Percentiles rank a stretch among this genome's conserved stretches.
Evolutionary conservation across 1,140 invertebrate genomes (phyloP).

Genomic region (Drosophila melanogaster): DNA sequence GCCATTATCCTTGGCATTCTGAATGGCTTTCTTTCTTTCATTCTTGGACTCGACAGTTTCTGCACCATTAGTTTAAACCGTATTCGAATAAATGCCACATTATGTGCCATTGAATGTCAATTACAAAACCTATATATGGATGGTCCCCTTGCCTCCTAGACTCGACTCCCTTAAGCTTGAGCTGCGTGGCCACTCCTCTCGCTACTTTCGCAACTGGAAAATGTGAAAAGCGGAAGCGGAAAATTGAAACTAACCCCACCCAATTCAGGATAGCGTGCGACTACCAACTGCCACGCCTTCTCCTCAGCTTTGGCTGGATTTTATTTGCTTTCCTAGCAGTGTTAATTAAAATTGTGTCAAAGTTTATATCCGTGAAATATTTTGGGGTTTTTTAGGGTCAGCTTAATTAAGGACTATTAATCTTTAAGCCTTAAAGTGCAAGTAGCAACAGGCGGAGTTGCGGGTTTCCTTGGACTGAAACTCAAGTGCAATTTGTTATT

Average conservation of each 20-base stretch:
- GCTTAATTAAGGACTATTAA: slow-evolving; percentile 46
- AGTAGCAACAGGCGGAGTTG: slow-evolving; percentile 35
- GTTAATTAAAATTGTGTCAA: slow-evolving; percentile 83
- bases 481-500: slow-evolving; percentile 59
- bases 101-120: slow-evolving; percentile 72
- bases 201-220: slow-evolving; percentile 23
- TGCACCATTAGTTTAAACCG: slow-evolving; percentile 48
- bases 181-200: slow-evolving; percentile 42
- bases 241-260: slow-evolving; percentile 81
- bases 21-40: not conserved
- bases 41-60: slow-evolving; percentile 26
- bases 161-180: slow-evolving; percentile 13
- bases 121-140: slow-evolving; percentile 41
- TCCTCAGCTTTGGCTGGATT: slow-evolving; percentile 36
- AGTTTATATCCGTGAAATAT: slow-evolving; percentile 75
- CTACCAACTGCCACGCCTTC: slow-evolving; percentile 41
- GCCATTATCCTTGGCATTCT: slow-evolving; percentile 14
- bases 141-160: not conserved
- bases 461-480: not conserved
- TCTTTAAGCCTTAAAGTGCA: slow-evolving; percentile 36
- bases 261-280: slow-evolving; percentile 63
- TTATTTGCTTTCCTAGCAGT: slow-evolving; percentile 34
- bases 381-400: not conserved
- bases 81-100: slow-evolving; percentile 72
- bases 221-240: slow-evolving; percentile 54